Conservation (phyloP, 2,113 vertebrate genomes). For the Corythornis vintsioides region DNA sequence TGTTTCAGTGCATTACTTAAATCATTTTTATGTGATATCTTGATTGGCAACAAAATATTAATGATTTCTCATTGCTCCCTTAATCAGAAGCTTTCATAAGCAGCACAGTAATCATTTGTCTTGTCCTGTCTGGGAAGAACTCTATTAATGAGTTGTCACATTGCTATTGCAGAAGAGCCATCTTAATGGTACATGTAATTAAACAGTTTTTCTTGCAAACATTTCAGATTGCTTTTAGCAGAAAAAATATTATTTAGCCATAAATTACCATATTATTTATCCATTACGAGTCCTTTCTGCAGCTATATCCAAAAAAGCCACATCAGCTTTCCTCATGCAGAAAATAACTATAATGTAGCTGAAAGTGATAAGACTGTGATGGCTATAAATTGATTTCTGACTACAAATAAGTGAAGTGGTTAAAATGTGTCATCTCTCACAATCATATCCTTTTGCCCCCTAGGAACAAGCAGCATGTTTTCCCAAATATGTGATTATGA, state of each 20-base stretch:
- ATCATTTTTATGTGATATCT: constrained; percentile 57
- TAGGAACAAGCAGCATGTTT: not conserved
- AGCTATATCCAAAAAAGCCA: not conserved
- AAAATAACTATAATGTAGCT: constrained; percentile 2
- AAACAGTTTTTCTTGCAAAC: constrained; percentile 71
- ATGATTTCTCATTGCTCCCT: constrained; percentile 60
- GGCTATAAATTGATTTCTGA: constrained; percentile 1
- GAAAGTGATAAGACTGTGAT: not conserved
- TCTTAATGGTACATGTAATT: constrained; percentile 78
- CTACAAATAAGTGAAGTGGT: not conserved
- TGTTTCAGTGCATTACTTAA: constrained; percentile 27
- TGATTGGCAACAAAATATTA: constrained; percentile 77
- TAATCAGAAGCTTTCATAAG: constrained; percentile 74
- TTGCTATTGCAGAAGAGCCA: constrained; percentile 51
- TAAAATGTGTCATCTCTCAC: constrained; percentile 16
- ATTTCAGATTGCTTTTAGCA: constrained; percentile 60
- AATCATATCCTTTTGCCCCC: not conserved
- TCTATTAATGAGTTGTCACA: constrained; percentile 72
- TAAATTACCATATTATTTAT: constrained; percentile 64
- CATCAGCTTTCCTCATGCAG: not conserved
- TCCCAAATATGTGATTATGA: constrained; percentile 2
- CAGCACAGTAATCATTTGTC: constrained; percentile 71
- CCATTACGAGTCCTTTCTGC: constrained; percentile 29
- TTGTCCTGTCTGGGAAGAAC: constrained; percentile 68
- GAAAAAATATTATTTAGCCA: constrained; percentile 63